Evolutionary conservation across 2,113 vertebrate species (phyloP).

Genomic region (Ctenodactylus gundi): DNA sequence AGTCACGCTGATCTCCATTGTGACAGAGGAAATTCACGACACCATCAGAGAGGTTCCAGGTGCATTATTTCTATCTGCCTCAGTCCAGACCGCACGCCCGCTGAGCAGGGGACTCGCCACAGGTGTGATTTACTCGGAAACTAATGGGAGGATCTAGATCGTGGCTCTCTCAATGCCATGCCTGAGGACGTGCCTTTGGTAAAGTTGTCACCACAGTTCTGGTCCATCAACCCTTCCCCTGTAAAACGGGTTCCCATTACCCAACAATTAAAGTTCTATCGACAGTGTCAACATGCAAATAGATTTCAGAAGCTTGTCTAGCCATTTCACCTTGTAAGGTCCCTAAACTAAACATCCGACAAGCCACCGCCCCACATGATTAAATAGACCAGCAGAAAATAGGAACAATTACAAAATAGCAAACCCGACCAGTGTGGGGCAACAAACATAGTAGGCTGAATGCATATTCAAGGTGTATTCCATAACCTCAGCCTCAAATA

Average conservation of each 20-base stretch:
- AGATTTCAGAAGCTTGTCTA: background rate
- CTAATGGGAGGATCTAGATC: background rate
- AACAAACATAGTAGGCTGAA: rapidly evolving
- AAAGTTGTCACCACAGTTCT: background rate
- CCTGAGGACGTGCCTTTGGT: background rate
- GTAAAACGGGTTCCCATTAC: background rate
- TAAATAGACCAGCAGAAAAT: background rate
- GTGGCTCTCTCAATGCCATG: too few relatives aligned
- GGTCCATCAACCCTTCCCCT: background rate
- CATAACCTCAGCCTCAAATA: background rate
- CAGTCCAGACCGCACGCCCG: too few relatives aligned
- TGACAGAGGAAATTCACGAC: background rate
- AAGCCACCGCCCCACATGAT: background rate
- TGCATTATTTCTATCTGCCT: background rate
- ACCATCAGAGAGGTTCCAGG: background rate
- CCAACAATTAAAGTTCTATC: background rate
- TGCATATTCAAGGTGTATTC: background rate
- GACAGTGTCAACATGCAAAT: background rate
- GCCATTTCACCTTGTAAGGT: background rate
- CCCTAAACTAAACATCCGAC: background rate
- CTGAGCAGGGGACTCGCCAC: background rate
- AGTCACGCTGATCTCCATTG: background rate
- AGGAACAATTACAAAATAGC: background rate
- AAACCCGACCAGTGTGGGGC: background rate
- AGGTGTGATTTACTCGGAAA: background rate